Percentiles rank a stretch among this genome's conserved stretches.
Evolutionary conservation across 2,888 invertebrate species (phyloP).

Genomic region (Hedya salicella): DNA sequence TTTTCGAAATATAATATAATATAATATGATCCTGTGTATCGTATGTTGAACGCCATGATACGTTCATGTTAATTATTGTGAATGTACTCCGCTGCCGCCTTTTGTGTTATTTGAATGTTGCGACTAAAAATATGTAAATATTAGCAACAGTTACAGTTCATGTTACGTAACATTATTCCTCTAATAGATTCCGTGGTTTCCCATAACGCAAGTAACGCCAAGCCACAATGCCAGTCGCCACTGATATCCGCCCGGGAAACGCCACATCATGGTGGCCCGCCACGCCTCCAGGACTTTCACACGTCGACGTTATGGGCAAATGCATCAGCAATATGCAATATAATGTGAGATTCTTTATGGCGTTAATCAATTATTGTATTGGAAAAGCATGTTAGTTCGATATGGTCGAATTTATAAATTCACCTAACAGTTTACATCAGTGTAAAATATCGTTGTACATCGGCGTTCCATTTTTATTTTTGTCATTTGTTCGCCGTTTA

Average conservation of each 20-base stretch:
- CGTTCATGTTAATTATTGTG: too few species aligned
- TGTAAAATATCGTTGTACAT: too few species aligned
- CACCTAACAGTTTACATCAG: too few species aligned
- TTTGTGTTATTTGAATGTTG: background rate
- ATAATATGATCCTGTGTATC: too few species aligned
- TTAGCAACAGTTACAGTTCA: conserved; percentile 4
- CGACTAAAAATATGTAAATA: background rate
- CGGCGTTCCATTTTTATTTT: too few species aligned
- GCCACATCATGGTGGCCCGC: conserved; percentile 38
- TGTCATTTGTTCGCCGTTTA: background rate
- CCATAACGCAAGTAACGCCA: conserved; percentile 38
- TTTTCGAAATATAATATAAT: too few species aligned
- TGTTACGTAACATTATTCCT: conserved; percentile 12
- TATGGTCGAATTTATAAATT: too few species aligned
- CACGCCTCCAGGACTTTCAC: conserved; percentile 42
- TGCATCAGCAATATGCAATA: conserved; percentile 33
- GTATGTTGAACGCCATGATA: too few species aligned
- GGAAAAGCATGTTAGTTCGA: too few species aligned
- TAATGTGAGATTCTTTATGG: conserved; percentile 21
- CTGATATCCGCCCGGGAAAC: conserved; percentile 37
- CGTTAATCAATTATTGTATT: conserved; percentile 6
- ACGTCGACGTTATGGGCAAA: conserved; percentile 29
- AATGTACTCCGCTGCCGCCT: too few species aligned
- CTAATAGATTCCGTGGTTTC: conserved; percentile 13
- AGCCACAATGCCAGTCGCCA: conserved; percentile 2